Base-by-base conservation (phyloP, 1,140 invertebrate genomes). In the Drosophila navojoa region DNA sequence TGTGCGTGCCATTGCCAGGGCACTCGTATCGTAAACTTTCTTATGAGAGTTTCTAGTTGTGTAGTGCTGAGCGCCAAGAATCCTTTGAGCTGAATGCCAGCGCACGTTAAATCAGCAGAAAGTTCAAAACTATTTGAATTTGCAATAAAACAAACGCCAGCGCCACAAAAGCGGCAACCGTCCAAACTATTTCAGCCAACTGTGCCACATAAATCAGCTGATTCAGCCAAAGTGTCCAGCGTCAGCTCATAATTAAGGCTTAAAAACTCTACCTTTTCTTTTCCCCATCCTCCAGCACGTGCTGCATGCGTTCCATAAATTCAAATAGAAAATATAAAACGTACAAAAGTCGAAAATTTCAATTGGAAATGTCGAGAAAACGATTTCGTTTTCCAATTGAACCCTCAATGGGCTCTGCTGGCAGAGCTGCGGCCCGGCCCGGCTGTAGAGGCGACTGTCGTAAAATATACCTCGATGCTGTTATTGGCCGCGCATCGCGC, bases 41-140 rank as follows among this genome's bases (percentile, higher is more conserved):
- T 84, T 84, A 86, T 86, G 82, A 53, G 76, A 89, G 84, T 89
- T 87, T 87, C 82, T 87, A 87, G 82, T 87, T 86, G 54, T 76
- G 89, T n/a, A n/a, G n/a, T 74, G 79, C 77, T 62, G 52, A 76
- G 64, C 80, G 75, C 77, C 85, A 84, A 89, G 73, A 74, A 72
- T 84, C 84, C 84, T 79, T 63, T 15, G 71, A 72, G 77, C 73
- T 79, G 79, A 52, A 53, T 42, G 57, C 16, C 47, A 53, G 19
- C 29, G 52, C 16, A 49, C 42, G 63, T 42, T 19, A 44, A 44
- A 19, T 47, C 32, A 49, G 53, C 80, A 76, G 77, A 84, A 84
- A 85, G 64, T 85, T 85, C 45, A 74, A 74, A 85, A 85, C 81
- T 85, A 85, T 84, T 77, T 79, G 73, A 77, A 81, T 77, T 69